A percentile compares a stretch with the other conserved stretches of the same genome.
Evolutionary conservation across 2,888 invertebrate species (phyloP).

Genomic region (Carabus problematicus): DNA sequence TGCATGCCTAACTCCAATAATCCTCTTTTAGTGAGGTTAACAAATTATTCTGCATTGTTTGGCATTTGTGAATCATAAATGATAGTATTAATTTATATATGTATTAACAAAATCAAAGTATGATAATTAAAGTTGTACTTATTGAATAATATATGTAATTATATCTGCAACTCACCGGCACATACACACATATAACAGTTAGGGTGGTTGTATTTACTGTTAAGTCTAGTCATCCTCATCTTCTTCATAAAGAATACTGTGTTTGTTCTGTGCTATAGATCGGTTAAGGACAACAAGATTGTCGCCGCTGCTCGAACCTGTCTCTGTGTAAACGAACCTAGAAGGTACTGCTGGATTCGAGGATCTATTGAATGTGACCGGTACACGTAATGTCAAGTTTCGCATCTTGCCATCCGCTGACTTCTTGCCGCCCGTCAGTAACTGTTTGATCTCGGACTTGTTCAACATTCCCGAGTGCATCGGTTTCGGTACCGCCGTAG

Average conservation of each 20-base stretch:
- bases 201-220: conserved; percentile 3
- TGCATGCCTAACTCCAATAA: too few relatives aligned
- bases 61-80: too few relatives aligned
- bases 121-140: too few relatives aligned
- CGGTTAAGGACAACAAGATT: conserved; percentile 32
- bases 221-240: conserved; percentile 14
- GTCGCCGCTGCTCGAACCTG: conserved; percentile 6
- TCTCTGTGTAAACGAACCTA: conserved; percentile 27
- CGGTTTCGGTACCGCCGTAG: conserved; percentile 47
- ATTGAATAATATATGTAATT: too few relatives aligned
- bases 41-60: too few relatives aligned
- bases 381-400: conserved; percentile 31
- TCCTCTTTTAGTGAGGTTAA: too few relatives aligned
- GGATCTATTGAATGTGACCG: conserved; percentile 22
- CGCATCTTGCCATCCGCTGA: conserved; percentile 32
- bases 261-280: conserved; percentile 20
- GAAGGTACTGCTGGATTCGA: conserved; percentile 12
- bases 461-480: conserved; percentile 40
- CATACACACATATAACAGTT: too few relatives aligned
- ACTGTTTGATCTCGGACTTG: conserved; percentile 42
- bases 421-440: conserved; percentile 21
- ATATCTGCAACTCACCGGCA: too few relatives aligned
- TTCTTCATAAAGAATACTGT: conserved; percentile 20
- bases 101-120: too few relatives aligned
- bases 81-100: too few relatives aligned